These are phyloP conservation scores for Rhinopomastus cyanomelas DNA, from an alignment of 2,113 vertebrate species.

Conservation along the genomic window DNA sequence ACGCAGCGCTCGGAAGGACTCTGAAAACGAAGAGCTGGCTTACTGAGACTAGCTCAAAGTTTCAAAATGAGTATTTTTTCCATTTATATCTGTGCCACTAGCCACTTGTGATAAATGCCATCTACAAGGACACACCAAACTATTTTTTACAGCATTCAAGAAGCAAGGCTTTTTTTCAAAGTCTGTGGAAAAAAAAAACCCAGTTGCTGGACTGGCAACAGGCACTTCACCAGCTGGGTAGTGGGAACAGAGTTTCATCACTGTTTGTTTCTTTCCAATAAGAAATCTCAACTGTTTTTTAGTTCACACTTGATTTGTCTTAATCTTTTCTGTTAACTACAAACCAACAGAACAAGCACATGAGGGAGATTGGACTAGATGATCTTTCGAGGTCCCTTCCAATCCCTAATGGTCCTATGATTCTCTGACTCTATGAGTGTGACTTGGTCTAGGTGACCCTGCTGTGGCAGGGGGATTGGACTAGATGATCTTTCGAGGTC, in stretches of 20 bases:
- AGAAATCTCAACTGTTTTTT: background rate
- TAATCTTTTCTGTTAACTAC: background rate
- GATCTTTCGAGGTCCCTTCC: no score
- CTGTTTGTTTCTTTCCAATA: background rate
- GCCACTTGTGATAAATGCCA: background rate
- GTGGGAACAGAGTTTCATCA: background rate
- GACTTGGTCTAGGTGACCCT: no score
- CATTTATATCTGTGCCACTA: conserved; percentile 29
- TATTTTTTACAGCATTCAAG: background rate
- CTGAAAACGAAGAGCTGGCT: background rate
- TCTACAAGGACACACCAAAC: background rate
- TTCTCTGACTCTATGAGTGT: no score
- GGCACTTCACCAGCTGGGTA: background rate
- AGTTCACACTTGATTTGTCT: background rate
- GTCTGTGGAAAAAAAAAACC: background rate
- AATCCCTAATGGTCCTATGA: no score
- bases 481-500: no score
- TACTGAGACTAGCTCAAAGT: conserved; percentile 5
- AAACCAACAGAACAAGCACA: background rate
- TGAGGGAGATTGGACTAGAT: background rate
- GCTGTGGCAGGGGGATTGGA: no score
- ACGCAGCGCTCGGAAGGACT: conserved; percentile 31
- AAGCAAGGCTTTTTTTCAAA: background rate
- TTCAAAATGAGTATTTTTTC: conserved; percentile 56
- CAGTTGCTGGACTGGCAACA: background rate